Base-by-base conservation (phyloP, 1,140 invertebrate genomes). In the Diuraphis noxia region DNA sequence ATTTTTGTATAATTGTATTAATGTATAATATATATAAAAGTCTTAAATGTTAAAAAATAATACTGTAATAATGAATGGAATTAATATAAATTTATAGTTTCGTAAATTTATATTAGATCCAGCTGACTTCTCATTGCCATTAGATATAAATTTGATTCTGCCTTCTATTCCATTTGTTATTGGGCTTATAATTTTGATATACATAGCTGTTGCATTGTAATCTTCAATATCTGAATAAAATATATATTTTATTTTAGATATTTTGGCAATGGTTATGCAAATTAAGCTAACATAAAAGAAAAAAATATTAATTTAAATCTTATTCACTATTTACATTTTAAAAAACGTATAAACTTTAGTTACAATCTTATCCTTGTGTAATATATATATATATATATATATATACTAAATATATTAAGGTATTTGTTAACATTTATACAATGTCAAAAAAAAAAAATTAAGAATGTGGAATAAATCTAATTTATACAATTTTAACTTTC, bases 191-290 rank as follows among this genome's bases (percentile, higher is more conserved):
- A 34, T 25, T 7, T 25, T n/a, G 77, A 91, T 81, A n/a, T 91
- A 91, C 0, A 19, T 36, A 0, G 88, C 88, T 36, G 72, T 49
- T 36, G 77, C 88, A 43, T 91, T 82, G 30, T 38, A 49, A 38
- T 91, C 88, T 13, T 43, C 41, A 36, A 90, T 10, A 34, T 49
- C 88, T 91, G 19, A 63, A 63, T n/a, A 36, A 91, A 40, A 56
- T 9, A 56, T 7, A 30, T 38, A 30, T 36, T n/a, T n/a, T n/a
- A 36, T 23, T 85, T n/a, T 1, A 63, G 30, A 63, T 63, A 63
- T 63, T n/a, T n/a, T 63, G 10, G 25, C 23, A 25, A 52, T n/a
- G 4, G 4, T 13, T 3, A 30, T 49, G 3, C 21, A 30, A 63
- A 63, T 13, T 13, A 63, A 63, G 13, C 10, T n/a, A n/a, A 63